Percentiles rank a stretch among this genome's conserved stretches.
These are phyloP conservation scores for Mobula hypostoma DNA, from an alignment of 2,113 vertebrate species.

Conservation along the genomic window DNA sequence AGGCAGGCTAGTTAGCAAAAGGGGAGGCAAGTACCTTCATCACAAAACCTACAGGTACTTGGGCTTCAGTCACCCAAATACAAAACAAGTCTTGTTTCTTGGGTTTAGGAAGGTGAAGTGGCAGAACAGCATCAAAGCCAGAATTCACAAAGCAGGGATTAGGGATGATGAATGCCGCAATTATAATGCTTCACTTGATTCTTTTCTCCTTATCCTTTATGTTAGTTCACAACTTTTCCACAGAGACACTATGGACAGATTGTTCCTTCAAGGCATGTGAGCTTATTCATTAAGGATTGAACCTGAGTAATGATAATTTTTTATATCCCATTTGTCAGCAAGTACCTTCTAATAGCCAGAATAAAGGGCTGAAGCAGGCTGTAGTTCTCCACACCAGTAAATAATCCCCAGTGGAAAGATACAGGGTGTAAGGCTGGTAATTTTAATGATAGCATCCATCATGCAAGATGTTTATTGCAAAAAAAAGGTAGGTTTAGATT, in stretches of 20 bases:
- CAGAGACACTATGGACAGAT: neutral
- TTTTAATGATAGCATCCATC: conserved; percentile 29
- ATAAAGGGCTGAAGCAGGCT: neutral
- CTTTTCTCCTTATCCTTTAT: neutral
- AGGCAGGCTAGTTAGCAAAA: neutral
- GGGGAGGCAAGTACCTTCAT: neutral
- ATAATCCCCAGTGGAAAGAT: neutral
- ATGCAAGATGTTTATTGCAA: conserved; percentile 15
- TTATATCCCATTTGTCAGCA: neutral
- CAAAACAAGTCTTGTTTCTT: neutral
- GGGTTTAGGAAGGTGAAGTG: neutral
- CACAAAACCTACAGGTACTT: too few relatives aligned
- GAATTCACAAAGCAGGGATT: neutral
- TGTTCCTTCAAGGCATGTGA: neutral
- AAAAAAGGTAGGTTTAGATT: conserved; percentile 20
- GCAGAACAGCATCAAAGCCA: neutral
- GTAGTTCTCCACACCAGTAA: neutral
- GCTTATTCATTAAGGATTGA: neutral
- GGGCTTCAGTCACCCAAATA: neutral
- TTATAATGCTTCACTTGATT: neutral
- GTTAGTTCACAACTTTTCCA: neutral
- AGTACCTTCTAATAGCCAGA: neutral
- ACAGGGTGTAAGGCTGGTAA: neutral
- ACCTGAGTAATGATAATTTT: neutral
- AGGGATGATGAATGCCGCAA: neutral